Base-by-base conservation (phyloP, 2,888 invertebrate genomes). In the Hypselothyrea guttata region DNA sequence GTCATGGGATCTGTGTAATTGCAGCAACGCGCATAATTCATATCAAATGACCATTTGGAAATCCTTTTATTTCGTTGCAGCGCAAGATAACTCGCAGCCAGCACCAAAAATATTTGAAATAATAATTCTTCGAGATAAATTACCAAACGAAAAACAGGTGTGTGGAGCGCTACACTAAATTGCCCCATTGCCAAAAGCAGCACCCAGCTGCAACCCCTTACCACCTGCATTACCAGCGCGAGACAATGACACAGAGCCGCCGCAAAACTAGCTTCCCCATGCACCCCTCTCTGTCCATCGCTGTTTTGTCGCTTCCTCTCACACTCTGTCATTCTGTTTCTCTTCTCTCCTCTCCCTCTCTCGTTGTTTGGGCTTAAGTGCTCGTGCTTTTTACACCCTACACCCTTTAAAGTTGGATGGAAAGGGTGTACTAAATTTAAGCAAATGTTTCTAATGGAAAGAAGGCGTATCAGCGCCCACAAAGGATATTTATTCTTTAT, bases 101-200 rank as follows among this genome's bases (percentile, higher is more conserved):
- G 34, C 35, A 4, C 59, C 54, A 82, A 77, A 86, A 88, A 86
- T 85, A 88, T 88, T 88, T 88, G 88, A 88, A 89, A 89, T 89
- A 89, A 89, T 89, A 89, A 89, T 89, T 89, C 89, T 89, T 89
- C 86, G 86, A 89, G 89, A 89, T 89, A 89, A 89, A 89, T 88
- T 89, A 87, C 89, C 81, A 75, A 75, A 86, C 22, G 22, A 22
- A 87, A 88, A 88, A 87, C 89, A 89, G 89, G 89, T 89, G 89
- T 87, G 77, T 84, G 88, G n/a, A 74, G 69, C 55, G 53, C 75
- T 68, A 73, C 77, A 72, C 84, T 88, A 88, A 88, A 88, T 87
- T 88, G 87, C 88, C 86, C 72, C 72, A 22, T 22, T 5, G 22
- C 22, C 22, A 22, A 22, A 22, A 56, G 53, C 57, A 37, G 52